Base-by-base conservation (phyloP, 2,113 vertebrate species). In the Turnix velox region DNA sequence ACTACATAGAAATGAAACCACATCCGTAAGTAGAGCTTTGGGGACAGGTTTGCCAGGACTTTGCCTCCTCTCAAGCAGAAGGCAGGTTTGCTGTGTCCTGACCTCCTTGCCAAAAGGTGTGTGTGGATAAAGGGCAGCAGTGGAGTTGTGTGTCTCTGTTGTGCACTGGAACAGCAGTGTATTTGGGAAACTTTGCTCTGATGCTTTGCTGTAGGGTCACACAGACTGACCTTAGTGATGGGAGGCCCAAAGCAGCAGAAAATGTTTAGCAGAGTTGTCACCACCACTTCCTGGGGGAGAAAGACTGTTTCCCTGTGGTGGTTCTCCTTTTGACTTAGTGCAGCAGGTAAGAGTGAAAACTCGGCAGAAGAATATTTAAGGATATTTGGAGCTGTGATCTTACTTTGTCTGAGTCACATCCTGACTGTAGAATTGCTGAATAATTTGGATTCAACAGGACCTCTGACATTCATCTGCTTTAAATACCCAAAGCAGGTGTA, bases 1-100 rank as follows among this genome's bases (percentile, higher is more conserved):
- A 99, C 95, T 99, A 99, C 97, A 99, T 99, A 96, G 99, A 99
- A 98, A 99, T 99, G 99, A 99, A 99, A 96, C 98, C 99, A 66
- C 99, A 99, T 96, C 99, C 98, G 99, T 99, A 98, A 99, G 99
- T 99, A 80, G 67, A 84, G 10, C 45, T 45, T 15, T 57, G 46
- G 28, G 54, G 35, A 31, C 19, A 10, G 33, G 24, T 30, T 83
- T 46, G 42, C 39, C 58, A 57, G 57, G 6, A 45, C 16, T 88
- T 59, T 2, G 1, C 78, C 66, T 73, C 24, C 49, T 65, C 31
- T 65, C 57, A 43, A 71, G 28, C 33, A 43, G 39, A 43, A 71
- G n/a, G 27, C 18, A 54, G 27, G 18, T 51, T 78, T 89, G 40
- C 65, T 89, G 48, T 33, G 7, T 15, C 65, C n/a, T 55, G 37